Evolutionary conservation across 2,797 vertebrate genomes (phyloP).

Genomic region (Gallirallus australis): DNA sequence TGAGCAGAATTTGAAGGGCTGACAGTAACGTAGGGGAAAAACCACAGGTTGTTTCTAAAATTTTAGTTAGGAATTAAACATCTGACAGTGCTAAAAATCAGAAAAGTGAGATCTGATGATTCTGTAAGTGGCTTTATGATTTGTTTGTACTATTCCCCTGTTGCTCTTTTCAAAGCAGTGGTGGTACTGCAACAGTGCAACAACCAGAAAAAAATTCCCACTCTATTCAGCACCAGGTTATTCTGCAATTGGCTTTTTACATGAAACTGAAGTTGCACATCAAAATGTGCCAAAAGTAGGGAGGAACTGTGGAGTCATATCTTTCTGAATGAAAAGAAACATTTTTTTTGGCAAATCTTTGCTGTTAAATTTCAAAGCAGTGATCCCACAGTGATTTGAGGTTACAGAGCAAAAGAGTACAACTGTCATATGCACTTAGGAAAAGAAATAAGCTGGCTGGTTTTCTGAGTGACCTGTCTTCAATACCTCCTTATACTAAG

Average conservation of each 20-base stretch:
- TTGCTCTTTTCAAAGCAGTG: constrained; percentile 1
- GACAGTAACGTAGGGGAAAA: neutral
- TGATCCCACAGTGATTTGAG: neutral
- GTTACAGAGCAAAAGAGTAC: neutral
- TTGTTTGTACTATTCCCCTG: neutral
- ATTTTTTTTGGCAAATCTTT: neutral
- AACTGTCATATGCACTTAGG: neutral
- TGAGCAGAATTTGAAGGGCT: neutral
- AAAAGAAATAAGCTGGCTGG: neutral
- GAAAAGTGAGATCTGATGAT: neutral
- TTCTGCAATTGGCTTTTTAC: neutral
- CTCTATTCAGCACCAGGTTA: neutral
- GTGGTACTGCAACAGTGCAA: neutral
- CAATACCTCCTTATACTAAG: neutral
- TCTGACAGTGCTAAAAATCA: neutral
- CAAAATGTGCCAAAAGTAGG: neutral
- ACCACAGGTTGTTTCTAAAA: neutral
- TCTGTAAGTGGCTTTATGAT: neutral
- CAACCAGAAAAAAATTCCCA: neutral
- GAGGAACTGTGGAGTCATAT: neutral
- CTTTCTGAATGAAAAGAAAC: neutral
- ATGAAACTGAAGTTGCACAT: neutral
- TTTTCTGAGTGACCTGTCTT: neutral
- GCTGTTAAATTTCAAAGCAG: constrained; percentile 3
- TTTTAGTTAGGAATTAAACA: neutral